A percentile compares a stretch with the other conserved stretches of the same genome.
Conservation (phyloP, 53 echinoderm and acorn worm species). For the Hippasteria phrygiana region DNA sequence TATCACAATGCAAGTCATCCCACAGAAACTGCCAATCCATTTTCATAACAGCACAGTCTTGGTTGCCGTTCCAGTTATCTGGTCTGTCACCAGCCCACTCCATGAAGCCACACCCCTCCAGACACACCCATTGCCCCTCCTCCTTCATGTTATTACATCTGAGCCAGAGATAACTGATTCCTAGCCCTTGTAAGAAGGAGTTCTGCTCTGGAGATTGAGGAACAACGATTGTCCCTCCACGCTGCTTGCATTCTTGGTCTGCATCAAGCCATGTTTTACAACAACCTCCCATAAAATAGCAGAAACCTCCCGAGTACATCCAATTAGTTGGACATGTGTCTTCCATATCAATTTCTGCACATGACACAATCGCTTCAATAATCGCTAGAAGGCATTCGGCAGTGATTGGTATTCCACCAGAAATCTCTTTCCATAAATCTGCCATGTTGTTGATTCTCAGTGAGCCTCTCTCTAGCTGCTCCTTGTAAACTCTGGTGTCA, state of each 20-base stretch:
- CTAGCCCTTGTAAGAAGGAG: not conserved
- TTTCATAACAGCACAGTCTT: not conserved
- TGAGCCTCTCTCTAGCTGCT: not conserved
- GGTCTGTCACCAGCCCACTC: not conserved
- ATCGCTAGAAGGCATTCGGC: not conserved
- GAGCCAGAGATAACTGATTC: not conserved
- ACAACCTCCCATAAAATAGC: not conserved
- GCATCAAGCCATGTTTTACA: not conserved
- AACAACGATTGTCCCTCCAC: not conserved
- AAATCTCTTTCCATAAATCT: not conserved
- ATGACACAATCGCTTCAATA: not conserved
- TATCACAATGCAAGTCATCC: not conserved
- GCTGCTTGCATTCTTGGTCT: not conserved
- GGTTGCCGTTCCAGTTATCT: not conserved
- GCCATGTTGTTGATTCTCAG: not conserved
- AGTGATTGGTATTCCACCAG: not conserved
- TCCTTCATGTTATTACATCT: not conserved
- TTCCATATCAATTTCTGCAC: not conserved
- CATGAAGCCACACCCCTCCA: not conserved
- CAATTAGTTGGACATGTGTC: not conserved
- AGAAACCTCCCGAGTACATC: not conserved
- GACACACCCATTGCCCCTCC: conserved; percentile 13
- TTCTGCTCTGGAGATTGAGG: conserved; percentile 6
- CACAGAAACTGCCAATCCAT: not conserved
- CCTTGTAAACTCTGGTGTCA: too few species aligned